These are phyloP conservation scores for Papio anubis DNA, from an alignment of 2,113 vertebrate genomes.

Conservation along the genomic window DNA sequence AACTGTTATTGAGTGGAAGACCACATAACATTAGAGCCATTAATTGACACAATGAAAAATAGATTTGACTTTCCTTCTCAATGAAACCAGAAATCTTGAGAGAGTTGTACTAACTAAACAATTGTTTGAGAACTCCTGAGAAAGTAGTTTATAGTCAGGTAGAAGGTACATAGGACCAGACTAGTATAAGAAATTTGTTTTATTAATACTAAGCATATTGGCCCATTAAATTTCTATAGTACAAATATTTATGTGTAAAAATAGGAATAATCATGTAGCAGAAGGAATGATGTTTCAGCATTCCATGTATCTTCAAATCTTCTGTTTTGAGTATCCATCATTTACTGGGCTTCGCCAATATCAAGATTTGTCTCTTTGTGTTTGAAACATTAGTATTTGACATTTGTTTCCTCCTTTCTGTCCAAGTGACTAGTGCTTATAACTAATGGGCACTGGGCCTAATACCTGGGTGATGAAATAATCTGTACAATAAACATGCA, in stretches of 20 bases:
- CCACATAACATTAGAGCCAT: not conserved
- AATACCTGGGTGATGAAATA: too few species aligned
- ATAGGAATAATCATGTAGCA: not conserved
- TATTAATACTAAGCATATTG: not conserved
- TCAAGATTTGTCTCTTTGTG: not conserved
- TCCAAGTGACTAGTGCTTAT: not conserved
- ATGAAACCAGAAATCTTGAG: not conserved
- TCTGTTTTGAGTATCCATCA: not conserved
- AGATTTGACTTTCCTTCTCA: not conserved
- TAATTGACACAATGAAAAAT: not conserved
- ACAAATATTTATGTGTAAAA: not conserved
- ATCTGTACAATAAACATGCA: too few species aligned
- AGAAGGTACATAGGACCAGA: not conserved
- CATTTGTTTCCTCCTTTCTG: not conserved
- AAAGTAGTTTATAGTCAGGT: not conserved
- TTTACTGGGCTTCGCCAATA: not conserved
- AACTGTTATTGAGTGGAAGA: not conserved
- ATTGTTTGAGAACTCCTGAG: not conserved
- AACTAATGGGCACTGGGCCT: not conserved
- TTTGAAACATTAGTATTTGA: not conserved
- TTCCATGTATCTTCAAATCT: not conserved
- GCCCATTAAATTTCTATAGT: not conserved
- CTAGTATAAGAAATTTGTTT: not conserved
- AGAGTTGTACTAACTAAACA: not conserved
- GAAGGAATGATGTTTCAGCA: not conserved